Evolutionary conservation across 2,113 vertebrate genomes (phyloP).

Genomic region (Embiotoca jacksoni): DNA sequence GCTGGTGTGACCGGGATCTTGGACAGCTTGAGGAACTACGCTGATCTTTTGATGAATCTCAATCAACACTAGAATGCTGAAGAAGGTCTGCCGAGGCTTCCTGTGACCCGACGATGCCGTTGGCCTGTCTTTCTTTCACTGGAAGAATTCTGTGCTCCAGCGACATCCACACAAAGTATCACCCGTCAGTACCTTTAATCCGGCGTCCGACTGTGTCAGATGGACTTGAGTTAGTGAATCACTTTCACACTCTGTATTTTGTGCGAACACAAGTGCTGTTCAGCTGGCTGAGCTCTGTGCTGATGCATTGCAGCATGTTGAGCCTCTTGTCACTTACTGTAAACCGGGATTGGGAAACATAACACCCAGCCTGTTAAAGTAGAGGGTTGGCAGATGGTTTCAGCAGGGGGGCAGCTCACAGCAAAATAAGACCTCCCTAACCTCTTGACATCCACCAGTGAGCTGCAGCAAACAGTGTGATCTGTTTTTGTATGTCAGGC

Average conservation of each 20-base stretch:
- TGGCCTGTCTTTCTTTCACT: neutral
- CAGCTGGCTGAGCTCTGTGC: conserved; percentile 16
- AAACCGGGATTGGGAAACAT: conserved; percentile 37
- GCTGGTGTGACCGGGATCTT: neutral
- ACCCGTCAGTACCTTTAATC: neutral
- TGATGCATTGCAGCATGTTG: conserved; percentile 20
- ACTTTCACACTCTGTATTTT: neutral
- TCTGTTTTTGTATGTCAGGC: conserved; percentile 2
- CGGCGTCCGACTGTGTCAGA: neutral
- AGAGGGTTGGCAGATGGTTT: conserved; percentile 22
- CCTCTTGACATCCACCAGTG: conserved; percentile 1
- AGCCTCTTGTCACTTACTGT: conserved; percentile 47
- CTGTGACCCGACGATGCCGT: neutral
- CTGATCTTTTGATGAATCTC: neutral
- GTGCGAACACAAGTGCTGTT: neutral
- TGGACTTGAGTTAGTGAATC: conserved; percentile 8
- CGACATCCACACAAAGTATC: conserved; percentile 1
- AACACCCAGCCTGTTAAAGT: conserved; percentile 18
- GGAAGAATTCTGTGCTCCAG: neutral
- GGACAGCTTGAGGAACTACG: neutral
- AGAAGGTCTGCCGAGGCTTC: neutral
- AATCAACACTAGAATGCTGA: neutral
- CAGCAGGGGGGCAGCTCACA: conserved; percentile 6
- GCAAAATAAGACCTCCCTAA: conserved; percentile 18
- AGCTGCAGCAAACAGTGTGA: conserved; percentile 9